phyloP scores from a whole-genome alignment of 2,797 vertebrate genomes.

The Chiloscyllium punctatum region DNA sequence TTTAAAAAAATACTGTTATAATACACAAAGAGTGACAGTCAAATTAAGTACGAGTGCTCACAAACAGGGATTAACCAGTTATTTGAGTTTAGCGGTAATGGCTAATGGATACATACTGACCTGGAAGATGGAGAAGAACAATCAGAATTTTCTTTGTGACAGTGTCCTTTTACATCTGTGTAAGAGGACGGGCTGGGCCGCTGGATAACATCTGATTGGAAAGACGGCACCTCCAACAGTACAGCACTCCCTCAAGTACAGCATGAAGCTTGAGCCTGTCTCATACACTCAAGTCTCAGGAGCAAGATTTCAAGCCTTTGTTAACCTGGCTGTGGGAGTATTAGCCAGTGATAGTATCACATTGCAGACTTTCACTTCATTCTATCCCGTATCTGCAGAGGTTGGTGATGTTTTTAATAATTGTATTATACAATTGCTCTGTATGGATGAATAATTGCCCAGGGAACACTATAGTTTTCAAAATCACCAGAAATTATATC shows the following conservation, averaged over 20 bases:
- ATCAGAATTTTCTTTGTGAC: background rate
- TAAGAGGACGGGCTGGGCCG: background rate
- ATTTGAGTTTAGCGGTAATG: background rate
- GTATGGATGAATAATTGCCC: background rate
- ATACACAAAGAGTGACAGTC: background rate
- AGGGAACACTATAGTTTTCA: background rate
- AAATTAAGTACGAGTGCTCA: background rate
- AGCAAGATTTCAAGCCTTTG: background rate
- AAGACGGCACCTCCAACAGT: background rate
- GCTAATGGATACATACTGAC: background rate
- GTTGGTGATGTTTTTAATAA: background rate
- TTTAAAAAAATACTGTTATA: background rate
- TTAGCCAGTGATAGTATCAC: background rate
- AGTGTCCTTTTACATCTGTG: background rate
- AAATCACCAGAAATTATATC: background rate
- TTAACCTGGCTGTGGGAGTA: background rate
- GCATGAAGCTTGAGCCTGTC: background rate
- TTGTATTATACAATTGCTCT: background rate
- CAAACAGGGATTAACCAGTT: background rate
- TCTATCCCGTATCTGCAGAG: background rate
- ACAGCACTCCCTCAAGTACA: background rate
- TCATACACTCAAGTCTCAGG: background rate
- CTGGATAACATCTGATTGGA: background rate
- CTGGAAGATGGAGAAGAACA: background rate
- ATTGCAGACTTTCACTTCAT: background rate